Percentiles rank a stretch among this genome's conserved stretches.
phyloP scores from a whole-genome alignment of 2,113 vertebrate genomes.

The Propithecus coquereli region DNA sequence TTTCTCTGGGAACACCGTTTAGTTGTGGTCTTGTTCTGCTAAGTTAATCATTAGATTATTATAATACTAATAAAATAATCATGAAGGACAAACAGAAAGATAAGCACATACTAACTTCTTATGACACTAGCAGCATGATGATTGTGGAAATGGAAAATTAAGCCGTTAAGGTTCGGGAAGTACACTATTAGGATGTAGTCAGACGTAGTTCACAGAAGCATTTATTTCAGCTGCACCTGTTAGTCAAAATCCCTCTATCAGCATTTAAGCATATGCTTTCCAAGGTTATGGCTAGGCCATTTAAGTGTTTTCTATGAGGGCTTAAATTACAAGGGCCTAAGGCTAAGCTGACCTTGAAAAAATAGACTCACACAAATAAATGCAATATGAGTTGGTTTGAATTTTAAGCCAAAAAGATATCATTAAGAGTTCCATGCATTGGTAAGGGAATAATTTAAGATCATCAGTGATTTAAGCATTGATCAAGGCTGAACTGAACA shows the following conservation, averaged over 20 bases:
- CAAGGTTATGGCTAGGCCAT: background rate
- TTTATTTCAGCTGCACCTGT: constrained; percentile 1
- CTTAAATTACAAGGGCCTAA: constrained; percentile 5
- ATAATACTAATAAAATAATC: background rate
- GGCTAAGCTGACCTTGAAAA: background rate
- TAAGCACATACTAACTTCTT: background rate
- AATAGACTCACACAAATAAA: background rate
- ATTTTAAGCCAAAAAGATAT: background rate
- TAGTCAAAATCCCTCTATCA: constrained; percentile 13
- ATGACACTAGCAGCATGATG: background rate
- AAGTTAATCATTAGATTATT: constrained; percentile 30
- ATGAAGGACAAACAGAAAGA: background rate
- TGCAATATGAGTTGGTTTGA: background rate
- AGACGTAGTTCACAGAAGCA: background rate
- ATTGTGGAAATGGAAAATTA: background rate
- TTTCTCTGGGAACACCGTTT: constrained; percentile 3
- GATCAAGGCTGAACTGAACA: background rate
- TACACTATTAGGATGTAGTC: background rate
- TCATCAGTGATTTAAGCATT: constrained; percentile 11
- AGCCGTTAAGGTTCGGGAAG: background rate
- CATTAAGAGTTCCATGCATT: background rate
- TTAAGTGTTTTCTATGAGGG: background rate
- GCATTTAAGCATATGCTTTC: constrained; percentile 30
- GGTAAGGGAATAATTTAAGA: background rate
- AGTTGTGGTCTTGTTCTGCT: constrained; percentile 11